Evolutionary conservation across 2,797 vertebrate species (phyloP), one percentile per base, ranked within the genome.

Genomic region (Megalops cyprinoides): DNA sequence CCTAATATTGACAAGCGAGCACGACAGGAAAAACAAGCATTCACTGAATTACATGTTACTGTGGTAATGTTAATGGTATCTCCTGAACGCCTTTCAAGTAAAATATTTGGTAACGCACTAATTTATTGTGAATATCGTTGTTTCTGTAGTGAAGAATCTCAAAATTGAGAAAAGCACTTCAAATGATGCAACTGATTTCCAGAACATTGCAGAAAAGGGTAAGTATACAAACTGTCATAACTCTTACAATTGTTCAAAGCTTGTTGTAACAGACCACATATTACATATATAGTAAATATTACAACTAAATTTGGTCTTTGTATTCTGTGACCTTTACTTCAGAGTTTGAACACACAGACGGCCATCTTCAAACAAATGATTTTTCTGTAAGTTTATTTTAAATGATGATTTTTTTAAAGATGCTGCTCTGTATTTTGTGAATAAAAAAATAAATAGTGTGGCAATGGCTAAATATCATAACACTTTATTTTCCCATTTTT

Each of bases 301-400:
- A n/a, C n/a, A n/a, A n/a, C n/a, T 5, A 69, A 69, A 18, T 69
- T 25, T 69, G 34, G 34, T 6, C n/a, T 42, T 23, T 71, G 39
- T 71, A 25, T 56, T 4, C 12, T n/a, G 25, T 79, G 3, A 6
- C 1, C 20, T 67, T 69, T 23, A 7, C n/a, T 3, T 5, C 89
- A 99, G 98, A 97, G 82, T 92, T 97, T 84, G 90, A 94, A 39
- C 92, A 91, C 49, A 95, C 91, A 67, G 97, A 98, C 81, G 96
- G 96, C 65, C 94, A 94, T 77, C 95, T 97, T 90, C 98, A 99
- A 89, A 93, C 87, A 56, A 96, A 97, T 88, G 89, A 95, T 85
- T 92, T 99, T 88, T 82, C 91, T 58, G 98, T 99, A 90, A 96
- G 97, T 96, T 48, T 0, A 44, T 81, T 79, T 76, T 69, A 48